phyloP scores from a whole-genome alignment of 1,140 invertebrate genomes.

The Pissodes strobi region DNA sequence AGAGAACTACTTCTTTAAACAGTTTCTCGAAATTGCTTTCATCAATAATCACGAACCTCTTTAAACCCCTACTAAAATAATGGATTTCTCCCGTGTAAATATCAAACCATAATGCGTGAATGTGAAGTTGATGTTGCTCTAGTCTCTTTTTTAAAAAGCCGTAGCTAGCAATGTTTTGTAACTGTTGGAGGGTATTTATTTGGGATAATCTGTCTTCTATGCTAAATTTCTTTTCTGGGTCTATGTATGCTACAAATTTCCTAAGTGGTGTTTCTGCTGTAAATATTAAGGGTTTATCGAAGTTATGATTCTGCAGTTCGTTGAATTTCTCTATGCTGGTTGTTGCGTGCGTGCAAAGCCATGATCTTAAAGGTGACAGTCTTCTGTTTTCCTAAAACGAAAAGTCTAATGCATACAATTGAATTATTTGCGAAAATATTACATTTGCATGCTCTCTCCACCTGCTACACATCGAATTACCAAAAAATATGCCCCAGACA shows the following conservation, averaged over 20 bases:
- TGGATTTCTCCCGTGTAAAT: constrained; percentile 96
- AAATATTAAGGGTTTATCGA: constrained; percentile 78
- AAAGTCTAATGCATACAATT: too few species aligned
- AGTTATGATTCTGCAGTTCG: constrained; percentile 70
- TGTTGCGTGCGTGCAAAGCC: constrained; percentile 86
- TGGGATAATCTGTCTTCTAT: constrained; percentile 93
- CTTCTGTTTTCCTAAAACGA: constrained; percentile 75
- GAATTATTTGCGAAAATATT: too few species aligned
- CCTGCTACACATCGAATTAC: too few species aligned
- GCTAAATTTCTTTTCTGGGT: constrained; percentile 87
- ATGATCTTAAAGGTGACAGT: constrained; percentile 86
- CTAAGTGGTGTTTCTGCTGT: constrained; percentile 82
- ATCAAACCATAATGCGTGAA: constrained; percentile 96
- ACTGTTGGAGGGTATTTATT: constrained; percentile 91
- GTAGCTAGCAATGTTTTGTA: constrained; percentile 94
- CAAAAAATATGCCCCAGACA: background rate
- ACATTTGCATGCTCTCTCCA: too few species aligned
- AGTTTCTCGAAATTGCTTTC: constrained; percentile 76
- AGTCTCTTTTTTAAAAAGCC: constrained; percentile 86
- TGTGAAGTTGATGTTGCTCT: constrained; percentile 79
- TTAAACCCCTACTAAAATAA: constrained; percentile 85
- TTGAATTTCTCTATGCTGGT: constrained; percentile 83
- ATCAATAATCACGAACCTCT: constrained; percentile 83
- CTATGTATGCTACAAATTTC: constrained; percentile 92
- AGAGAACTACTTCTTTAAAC: constrained; percentile 75